Conservation (phyloP, 23 tunicate species). For the Phallusia fumigata region DNA sequence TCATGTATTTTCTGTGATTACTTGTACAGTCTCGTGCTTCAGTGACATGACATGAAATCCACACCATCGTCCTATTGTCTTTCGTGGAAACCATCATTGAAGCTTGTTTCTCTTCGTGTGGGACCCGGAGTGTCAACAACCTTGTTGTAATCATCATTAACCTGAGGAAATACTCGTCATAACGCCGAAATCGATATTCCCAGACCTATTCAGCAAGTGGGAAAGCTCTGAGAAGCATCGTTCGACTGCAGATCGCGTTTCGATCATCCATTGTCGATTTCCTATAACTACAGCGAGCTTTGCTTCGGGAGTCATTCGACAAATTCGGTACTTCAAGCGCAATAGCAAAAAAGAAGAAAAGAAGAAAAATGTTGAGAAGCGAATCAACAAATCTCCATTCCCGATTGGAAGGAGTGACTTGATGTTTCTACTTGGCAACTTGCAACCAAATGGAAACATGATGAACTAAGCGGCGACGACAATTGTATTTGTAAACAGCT, state of each 20-base stretch:
- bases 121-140: background rate
- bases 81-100: background rate
- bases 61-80: background rate
- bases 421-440: conserved; percentile 1
- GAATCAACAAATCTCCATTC: background rate
- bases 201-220: conserved; percentile 6
- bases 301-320: background rate
- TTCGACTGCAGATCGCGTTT: conserved; percentile 1
- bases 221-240: conserved; percentile 1
- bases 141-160: background rate
- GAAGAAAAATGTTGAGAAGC: background rate
- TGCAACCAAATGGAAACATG: background rate
- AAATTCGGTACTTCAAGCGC: background rate
- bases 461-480: background rate
- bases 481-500: background rate
- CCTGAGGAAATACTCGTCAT: background rate
- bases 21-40: no score
- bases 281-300: background rate
- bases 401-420: conserved; percentile 10
- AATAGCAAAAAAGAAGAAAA: background rate
- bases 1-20: no score
- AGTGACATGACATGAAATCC: background rate
- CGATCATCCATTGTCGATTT: background rate
- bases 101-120: background rate
- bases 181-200: background rate